phyloP scores from a whole-genome alignment of 2,113 vertebrate species.

The Xenopus borealis region DNA sequence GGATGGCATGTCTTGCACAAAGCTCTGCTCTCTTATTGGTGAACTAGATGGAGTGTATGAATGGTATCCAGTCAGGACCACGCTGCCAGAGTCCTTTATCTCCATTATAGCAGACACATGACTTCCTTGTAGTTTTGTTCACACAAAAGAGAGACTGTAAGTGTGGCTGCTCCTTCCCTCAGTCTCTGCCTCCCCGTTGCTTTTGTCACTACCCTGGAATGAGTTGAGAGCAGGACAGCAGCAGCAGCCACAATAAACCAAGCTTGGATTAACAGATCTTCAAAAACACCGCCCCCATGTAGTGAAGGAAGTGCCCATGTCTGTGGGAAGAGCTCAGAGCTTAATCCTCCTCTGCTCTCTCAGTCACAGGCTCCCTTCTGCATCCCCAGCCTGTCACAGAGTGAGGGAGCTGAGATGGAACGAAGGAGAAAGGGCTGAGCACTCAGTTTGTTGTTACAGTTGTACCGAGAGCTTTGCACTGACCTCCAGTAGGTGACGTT shows the following conservation, averaged over 20 bases:
- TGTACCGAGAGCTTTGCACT: no score
- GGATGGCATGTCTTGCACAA: constrained; percentile 58
- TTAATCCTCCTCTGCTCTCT: no score
- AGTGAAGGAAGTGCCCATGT: constrained; percentile 44
- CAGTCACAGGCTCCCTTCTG: no score
- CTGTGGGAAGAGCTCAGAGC: constrained; percentile 47
- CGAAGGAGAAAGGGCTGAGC: no score
- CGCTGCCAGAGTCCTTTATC: constrained; percentile 76
- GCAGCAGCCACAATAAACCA: constrained; percentile 38
- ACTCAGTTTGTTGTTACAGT: no score
- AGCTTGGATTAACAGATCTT: constrained; percentile 55
- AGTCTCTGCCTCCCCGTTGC: neutral
- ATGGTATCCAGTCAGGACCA: constrained; percentile 83
- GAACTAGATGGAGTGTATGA: constrained; percentile 70
- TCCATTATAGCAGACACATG: constrained; percentile 72
- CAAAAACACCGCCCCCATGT: constrained; percentile 60
- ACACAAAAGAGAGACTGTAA: constrained; percentile 29
- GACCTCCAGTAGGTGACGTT: no score
- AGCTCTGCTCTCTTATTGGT: constrained; percentile 61
- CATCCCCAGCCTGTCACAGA: no score
- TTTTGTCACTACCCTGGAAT: constrained; percentile 25
- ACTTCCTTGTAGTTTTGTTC: constrained; percentile 15
- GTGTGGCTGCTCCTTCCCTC: neutral
- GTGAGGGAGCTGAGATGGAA: no score
- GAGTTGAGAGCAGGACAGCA: constrained; percentile 38